Conservation (phyloP, 2,888 invertebrate species). For the Ypsolopha sequella region DNA sequence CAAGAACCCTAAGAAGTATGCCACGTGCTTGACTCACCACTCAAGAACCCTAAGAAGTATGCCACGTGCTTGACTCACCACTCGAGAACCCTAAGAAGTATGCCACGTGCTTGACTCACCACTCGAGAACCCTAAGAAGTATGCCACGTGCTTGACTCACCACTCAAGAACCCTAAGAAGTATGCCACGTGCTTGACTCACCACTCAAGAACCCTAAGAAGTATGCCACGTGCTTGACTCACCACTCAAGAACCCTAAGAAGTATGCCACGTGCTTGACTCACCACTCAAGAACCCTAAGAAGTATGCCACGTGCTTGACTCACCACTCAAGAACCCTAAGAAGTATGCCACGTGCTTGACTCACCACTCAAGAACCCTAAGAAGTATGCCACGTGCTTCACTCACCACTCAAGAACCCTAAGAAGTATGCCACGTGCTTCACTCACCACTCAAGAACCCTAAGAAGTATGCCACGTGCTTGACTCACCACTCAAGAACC, state of each 20-base stretch:
- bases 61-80: too few species aligned
- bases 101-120: too few species aligned
- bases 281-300: constrained; percentile 94
- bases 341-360: too few species aligned
- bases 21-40: too few species aligned
- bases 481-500: too few species aligned
- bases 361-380: constrained; percentile 96
- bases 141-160: too few species aligned
- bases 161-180: constrained; percentile 95
- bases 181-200: too few species aligned
- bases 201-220: constrained; percentile 96
- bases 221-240: too few species aligned
- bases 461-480: too few species aligned
- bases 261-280: too few species aligned
- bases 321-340: constrained; percentile 95
- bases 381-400: constrained; percentile 92
- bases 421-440: constrained; percentile 96
- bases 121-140: constrained; percentile 95
- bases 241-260: constrained; percentile 95
- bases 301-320: too few species aligned
- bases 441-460: constrained; percentile 97
- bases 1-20: constrained; percentile 95
- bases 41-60: constrained; percentile 95
- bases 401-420: constrained; percentile 97
- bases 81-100: constrained; percentile 95